Percentiles rank a stretch among this genome's conserved stretches.
These are phyloP conservation scores for Dicentrarchus labrax DNA, from an alignment of 2,113 vertebrate genomes.

Conservation along the genomic window DNA sequence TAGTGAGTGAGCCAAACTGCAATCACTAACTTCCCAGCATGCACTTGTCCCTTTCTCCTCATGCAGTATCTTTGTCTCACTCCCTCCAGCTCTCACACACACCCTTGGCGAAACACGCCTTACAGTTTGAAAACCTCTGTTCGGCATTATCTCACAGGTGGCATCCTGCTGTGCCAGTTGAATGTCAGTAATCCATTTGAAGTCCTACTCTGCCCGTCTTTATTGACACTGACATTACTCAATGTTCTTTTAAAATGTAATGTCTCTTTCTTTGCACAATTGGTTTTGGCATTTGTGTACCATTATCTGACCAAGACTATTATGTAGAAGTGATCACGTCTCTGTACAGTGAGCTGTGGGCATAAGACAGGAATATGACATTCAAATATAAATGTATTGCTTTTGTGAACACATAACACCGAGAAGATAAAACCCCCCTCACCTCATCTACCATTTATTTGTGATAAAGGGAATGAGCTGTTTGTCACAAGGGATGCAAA, in stretches of 20 bases:
- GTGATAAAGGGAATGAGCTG: not conserved
- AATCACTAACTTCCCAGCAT: not conserved
- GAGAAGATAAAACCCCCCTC: not conserved
- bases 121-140: slow-evolving; percentile 10
- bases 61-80: not conserved
- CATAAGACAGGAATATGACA: not conserved
- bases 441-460: not conserved
- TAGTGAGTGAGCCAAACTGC: not conserved
- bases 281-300: slow-evolving; percentile 8
- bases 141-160: not conserved
- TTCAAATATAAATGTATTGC: not conserved
- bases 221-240: slow-evolving; percentile 27
- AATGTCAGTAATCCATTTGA: not conserved
- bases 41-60: not conserved
- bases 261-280: slow-evolving; percentile 17
- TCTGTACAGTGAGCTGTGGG: slow-evolving; percentile 20
- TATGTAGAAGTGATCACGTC: slow-evolving; percentile 12
- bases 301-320: not conserved
- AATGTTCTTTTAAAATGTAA: not conserved
- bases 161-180: not conserved
- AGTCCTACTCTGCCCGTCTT: not conserved
- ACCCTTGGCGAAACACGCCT: not conserved
- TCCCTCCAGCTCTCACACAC: not conserved
- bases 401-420: slow-evolving; percentile 5
- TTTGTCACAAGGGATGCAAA: slow-evolving; percentile 18